These are phyloP conservation scores for Cyprinodon diabolis DNA, from an alignment of 2,797 vertebrate genomes.

Conservation along the genomic window DNA sequence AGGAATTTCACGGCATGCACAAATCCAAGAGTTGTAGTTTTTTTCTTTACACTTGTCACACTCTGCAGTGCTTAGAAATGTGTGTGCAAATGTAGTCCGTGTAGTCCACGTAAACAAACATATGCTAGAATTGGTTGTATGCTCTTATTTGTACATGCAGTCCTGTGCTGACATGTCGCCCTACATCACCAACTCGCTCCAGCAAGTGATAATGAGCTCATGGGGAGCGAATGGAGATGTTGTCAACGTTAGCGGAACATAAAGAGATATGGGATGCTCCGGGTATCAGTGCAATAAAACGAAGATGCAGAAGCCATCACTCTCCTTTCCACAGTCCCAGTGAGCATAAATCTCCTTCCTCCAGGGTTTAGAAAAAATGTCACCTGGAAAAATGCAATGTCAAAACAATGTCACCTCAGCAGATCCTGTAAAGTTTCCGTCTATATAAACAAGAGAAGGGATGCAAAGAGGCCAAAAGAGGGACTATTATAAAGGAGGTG, in stretches of 20 bases:
- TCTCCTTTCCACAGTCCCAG: constrained; percentile 41
- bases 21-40: constrained; percentile 5
- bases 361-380: constrained; percentile 55
- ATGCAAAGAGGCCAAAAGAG: constrained; percentile 11
- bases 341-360: constrained; percentile 63
- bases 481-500: constrained; percentile 29
- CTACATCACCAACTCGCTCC: constrained; percentile 16
- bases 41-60: neutral
- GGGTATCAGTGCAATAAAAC: constrained; percentile 57
- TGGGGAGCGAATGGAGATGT: constrained; percentile 41
- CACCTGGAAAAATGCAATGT: constrained; percentile 67
- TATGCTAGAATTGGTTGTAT: neutral
- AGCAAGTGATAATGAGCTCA: constrained; percentile 57
- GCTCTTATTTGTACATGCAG: neutral
- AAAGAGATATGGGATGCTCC: constrained; percentile 53
- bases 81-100: neutral
- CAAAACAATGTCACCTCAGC: constrained; percentile 67
- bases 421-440: constrained; percentile 33
- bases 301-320: constrained; percentile 50
- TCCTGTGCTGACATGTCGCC: constrained; percentile 28
- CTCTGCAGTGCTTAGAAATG: constrained; percentile 13
- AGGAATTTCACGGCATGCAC: constrained; percentile 2
- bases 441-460: constrained; percentile 16
- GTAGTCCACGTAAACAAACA: neutral
- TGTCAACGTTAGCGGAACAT: constrained; percentile 36